Evolutionary conservation across 2,888 invertebrate species (phyloP), one percentile per base, ranked within the genome.

Genomic region (Chalcis sispes): DNA sequence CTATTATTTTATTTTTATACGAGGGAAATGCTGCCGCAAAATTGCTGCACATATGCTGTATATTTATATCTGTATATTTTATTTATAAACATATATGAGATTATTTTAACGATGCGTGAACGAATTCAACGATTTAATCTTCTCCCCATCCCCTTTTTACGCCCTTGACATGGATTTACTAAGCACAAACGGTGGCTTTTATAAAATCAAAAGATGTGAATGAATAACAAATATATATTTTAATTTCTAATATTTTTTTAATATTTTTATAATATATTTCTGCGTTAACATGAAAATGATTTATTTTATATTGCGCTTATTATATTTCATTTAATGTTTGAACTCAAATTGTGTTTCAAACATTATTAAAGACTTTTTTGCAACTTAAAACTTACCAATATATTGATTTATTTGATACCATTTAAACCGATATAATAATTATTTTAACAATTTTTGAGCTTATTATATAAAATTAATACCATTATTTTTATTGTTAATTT

Each of bases 161-260:
- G n/a, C n/a, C n/a, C n/a, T 59, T 77, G 70, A 73, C 73, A 77
- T 77, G 70, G 77, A 77, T 77, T 77, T 77, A 73, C 77, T 56
- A 18, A 4, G 4, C 18, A 27, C 40, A 13, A 70, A 46, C 40
- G 56, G 61, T 75, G 48, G 40, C 64, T 70, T 27, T n/a, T n/a
- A n/a, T n/a, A n/a, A n/a, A n/a, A n/a, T n/a, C 36, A 10, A 7
- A 36, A 7, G 36, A 36, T 7, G 4, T 36, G 4, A 36, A 4
- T 36, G 18, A 59, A 70, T 25, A 59, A 5, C 59, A 70, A 65
- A 52, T 25, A 23, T n/a, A 50, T 29, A 66, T 36, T 23, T 15
- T 23, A 25, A 66, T 54, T 65, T 29, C 13, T 50, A 20, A 13
- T 15, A 59, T 62, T 58, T 20, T 52, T 40, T 27, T 7, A 72